A percentile compares a stretch with the other conserved stretches of the same genome.
These are phyloP conservation scores for Mythimna impura DNA, from an alignment of 2,888 invertebrate genomes.

Conservation along the genomic window DNA sequence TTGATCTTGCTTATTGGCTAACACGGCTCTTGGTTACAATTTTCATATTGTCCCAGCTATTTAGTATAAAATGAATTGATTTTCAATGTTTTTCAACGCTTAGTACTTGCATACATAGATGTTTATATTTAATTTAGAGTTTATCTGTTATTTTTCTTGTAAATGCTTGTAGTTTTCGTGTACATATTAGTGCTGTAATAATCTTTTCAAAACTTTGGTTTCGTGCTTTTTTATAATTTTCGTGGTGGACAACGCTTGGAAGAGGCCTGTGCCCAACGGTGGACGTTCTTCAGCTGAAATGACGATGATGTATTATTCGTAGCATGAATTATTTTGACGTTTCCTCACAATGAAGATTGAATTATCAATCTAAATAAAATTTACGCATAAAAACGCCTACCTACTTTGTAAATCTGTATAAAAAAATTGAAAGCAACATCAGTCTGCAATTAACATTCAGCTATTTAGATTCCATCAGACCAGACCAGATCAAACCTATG, in stretches of 20 bases:
- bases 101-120: constrained; percentile 64
- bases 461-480: neutral
- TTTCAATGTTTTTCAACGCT: constrained; percentile 69
- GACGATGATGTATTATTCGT: neutral
- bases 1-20: constrained; percentile 86
- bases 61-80: constrained; percentile 71
- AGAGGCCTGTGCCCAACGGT: too few relatives aligned
- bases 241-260: too few relatives aligned
- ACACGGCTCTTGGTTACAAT: constrained; percentile 70
- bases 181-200: constrained; percentile 31
- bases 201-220: neutral
- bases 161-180: constrained; percentile 29
- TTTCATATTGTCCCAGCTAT: constrained; percentile 72
- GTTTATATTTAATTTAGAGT: constrained; percentile 63
- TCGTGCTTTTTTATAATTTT: neutral
- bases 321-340: neutral
- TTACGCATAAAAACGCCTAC: neutral
- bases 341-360: neutral
- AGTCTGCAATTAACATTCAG: neutral
- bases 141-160: constrained; percentile 55
- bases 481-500: neutral
- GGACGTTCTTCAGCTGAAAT: too few relatives aligned
- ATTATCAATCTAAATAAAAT: neutral
- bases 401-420: neutral
- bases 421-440: neutral